phyloP scores from a whole-genome alignment of 2,888 invertebrate genomes.

The Cylindroiulus punctatus region DNA sequence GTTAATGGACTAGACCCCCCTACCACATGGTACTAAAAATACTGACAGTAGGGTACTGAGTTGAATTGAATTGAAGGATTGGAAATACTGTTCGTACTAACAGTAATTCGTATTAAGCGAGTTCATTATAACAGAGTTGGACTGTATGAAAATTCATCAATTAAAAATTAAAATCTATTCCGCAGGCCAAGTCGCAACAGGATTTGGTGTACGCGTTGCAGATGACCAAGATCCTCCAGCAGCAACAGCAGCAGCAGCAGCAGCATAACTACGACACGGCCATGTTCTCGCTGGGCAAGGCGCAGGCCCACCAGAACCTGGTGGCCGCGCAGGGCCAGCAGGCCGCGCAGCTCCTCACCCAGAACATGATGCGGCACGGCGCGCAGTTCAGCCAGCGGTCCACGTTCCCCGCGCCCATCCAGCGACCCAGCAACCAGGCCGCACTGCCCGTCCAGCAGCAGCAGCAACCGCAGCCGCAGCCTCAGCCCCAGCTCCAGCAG shows the following conservation, averaged over 20 bases:
- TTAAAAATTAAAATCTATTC: too few relatives aligned
- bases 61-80: too few relatives aligned
- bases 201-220: slow-evolving; percentile 60
- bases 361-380: slow-evolving; percentile 48
- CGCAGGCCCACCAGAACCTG: neutral
- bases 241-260: slow-evolving; percentile 58
- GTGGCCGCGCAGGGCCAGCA: neutral
- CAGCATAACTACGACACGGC: slow-evolving; percentile 44
- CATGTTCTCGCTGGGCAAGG: slow-evolving; percentile 8
- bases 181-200: too few relatives aligned
- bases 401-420: slow-evolving; percentile 72
- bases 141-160: too few relatives aligned
- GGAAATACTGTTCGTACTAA: too few relatives aligned
- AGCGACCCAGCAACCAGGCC: slow-evolving; percentile 64
- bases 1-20: too few relatives aligned
- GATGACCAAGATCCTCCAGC: slow-evolving; percentile 62
- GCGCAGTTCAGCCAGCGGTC: slow-evolving; percentile 64
- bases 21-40: too few relatives aligned
- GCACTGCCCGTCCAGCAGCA: neutral
- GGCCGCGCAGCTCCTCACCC: neutral
- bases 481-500: neutral
- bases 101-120: too few relatives aligned
- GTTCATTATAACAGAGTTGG: too few relatives aligned
- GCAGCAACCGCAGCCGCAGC: neutral
- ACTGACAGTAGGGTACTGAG: too few relatives aligned